Evolutionary conservation across 2,888 invertebrate species (phyloP).

Genomic region (Linnaemya tessellans): DNA sequence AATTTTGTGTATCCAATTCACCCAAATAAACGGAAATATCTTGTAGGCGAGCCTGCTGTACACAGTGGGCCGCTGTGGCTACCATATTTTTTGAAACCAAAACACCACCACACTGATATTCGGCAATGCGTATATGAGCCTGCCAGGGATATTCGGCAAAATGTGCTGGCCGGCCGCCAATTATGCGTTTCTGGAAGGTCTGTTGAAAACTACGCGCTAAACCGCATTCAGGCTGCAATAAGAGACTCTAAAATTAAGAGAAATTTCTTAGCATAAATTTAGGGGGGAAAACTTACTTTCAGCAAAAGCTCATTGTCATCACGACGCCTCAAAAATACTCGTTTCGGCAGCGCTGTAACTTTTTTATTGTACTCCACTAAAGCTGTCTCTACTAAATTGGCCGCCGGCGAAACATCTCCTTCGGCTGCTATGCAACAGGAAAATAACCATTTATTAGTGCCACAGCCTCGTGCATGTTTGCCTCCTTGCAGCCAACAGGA

Average conservation of each 20-base stretch:
- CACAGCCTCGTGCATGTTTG: constrained; percentile 87
- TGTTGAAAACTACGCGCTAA: constrained; percentile 85
- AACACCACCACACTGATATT: constrained; percentile 93
- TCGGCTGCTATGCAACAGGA: constrained; percentile 87
- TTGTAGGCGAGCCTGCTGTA: constrained; percentile 88
- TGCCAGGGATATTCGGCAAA: constrained; percentile 93
- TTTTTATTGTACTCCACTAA: constrained; percentile 78
- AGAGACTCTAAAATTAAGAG: neutral
- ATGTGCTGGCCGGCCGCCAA: constrained; percentile 90
- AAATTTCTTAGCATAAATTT: neutral
- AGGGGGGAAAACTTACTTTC: constrained; percentile 71
- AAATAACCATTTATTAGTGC: constrained; percentile 88
- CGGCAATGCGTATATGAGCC: constrained; percentile 91
- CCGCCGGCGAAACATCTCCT: constrained; percentile 76
- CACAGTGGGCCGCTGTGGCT: constrained; percentile 93
- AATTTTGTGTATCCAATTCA: constrained; percentile 90
- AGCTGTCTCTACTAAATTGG: constrained; percentile 76
- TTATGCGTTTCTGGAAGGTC: constrained; percentile 89
- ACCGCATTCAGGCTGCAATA: constrained; percentile 86
- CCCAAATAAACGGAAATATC: constrained; percentile 92
- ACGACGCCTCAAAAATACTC: constrained; percentile 81
- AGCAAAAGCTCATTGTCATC: constrained; percentile 80
- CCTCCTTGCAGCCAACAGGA: constrained; percentile 91
- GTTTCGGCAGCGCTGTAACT: constrained; percentile 78
- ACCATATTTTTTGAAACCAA: constrained; percentile 89